Evolutionary conservation across 2,113 vertebrate genomes (phyloP), one percentile per base, ranked within the genome.

Genomic region (Ploceus nigricollis): DNA sequence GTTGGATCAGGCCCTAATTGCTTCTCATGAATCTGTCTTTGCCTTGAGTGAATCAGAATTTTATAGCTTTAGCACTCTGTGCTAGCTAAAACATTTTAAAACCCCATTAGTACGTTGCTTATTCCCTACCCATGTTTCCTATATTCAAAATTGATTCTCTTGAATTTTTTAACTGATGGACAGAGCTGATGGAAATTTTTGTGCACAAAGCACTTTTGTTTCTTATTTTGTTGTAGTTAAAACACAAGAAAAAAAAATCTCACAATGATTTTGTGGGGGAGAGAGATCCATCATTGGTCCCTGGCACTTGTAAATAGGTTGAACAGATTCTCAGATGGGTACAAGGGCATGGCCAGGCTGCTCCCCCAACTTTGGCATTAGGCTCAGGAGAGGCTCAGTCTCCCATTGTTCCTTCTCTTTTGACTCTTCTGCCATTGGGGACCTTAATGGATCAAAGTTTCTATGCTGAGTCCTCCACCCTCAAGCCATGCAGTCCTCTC

Each of bases 1-100:
- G 1, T 70, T 93, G 75, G 64, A 93, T 95, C 71, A 86, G 82
- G 39, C 79, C 79, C 56, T 93, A 86, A 94, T 96, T 94, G 87
- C 87, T 66, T 91, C 68, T 77, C 85, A 44, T 70, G 85, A 92
- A 80, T 88, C 84, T 93, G 45, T 85, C 91, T 93, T 94, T 96
- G 75, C 75, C 78, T 68, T 85, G 70, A 90, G 77, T 93, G 89
- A 87, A 91, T 82, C 37, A 68, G n/a, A 88, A 50, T 93, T 94
- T 96, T 93, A 96, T 80, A 88, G 95, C 87, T 96, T 87, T 89
- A 93, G 73, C 57, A 93, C 82, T 93, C 42, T 76, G 15, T 65
- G 73, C 66, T 85, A 45, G 63, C 87, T 95, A 94, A 94, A 97
- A 90, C 75, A 53, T 91, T 94, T 94, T 33, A 93, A 94, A 83